Evolutionary conservation across 1,140 invertebrate species (phyloP), one percentile per base, ranked within the genome.

Genomic region (Lepidostoma basale): DNA sequence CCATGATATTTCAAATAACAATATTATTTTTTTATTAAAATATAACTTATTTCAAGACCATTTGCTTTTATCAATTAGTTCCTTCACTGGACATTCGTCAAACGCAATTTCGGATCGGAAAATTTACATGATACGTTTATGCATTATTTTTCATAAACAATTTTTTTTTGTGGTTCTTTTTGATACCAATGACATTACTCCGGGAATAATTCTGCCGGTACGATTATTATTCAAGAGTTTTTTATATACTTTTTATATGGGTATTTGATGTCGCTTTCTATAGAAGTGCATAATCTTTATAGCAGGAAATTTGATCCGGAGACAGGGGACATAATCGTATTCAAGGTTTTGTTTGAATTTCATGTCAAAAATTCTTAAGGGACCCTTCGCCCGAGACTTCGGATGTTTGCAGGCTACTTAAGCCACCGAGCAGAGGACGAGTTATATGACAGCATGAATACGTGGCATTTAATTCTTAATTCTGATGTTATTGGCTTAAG

Each of bases 271-370:
- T 18, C 14, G 33, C 47, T 45, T 45, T 54, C 62, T 42, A 65
- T 65, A 54, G 54, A 66, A 49, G 25, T 62, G 52, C 62, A 60
- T 52, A 67, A 44, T 62, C 40, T 20, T 14, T 54, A 3, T 12
- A 49, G 49, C 25, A 66, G 54, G 68, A 66, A 70, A 70, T 70
- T 64, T 45, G 62, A 70, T 70, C 26, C 45, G 14, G 30, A 40
- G 39, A 56, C 60, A 39, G 26, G 22, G 36, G 52, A 63, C 39
- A 58, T 63, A 62, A 68, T 68, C 42, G 14, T 23, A 33, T 49
- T 44, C 47, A 49, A 36, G 9, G 66, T 62, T 68, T 68, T 68
- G 66, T 68, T 68, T 68, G 60, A 45, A 68, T 68, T 68, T 62
- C 18, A 45, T 20, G 25, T 52, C 47, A 52, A 52, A 52, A 26